Conservation (phyloP, 2,888 invertebrate genomes). For the Trachelus tabidus region DNA sequence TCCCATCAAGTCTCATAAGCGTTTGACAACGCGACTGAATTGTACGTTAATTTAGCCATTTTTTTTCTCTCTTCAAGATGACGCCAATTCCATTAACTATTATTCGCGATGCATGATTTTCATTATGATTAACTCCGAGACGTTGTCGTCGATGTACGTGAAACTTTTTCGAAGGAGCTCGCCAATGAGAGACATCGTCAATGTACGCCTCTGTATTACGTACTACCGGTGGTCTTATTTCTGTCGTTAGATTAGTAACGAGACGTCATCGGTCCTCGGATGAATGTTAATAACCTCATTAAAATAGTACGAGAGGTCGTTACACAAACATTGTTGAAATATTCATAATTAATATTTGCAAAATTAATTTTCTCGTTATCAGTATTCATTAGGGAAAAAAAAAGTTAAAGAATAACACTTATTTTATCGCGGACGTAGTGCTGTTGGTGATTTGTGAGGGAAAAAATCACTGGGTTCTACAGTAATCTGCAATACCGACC, state of each 20-base stretch:
- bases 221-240: background rate
- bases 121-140: background rate
- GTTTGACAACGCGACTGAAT: background rate
- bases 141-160: background rate
- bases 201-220: background rate
- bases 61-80: background rate
- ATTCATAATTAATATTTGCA: background rate
- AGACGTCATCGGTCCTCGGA: background rate
- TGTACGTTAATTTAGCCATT: background rate
- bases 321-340: background rate
- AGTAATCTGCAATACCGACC: background rate
- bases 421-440: background rate
- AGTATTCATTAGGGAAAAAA: background rate
- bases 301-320: background rate
- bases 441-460: too few species aligned
- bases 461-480: background rate
- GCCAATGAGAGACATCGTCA: background rate
- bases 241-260: background rate
- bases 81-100: background rate
- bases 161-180: background rate
- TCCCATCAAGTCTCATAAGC: background rate
- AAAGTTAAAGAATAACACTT: too few species aligned
- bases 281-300: background rate
- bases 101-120: background rate
- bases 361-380: background rate